Conservation (phyloP, 2,888 invertebrate genomes). For the Taphrorychus bicolor region DNA sequence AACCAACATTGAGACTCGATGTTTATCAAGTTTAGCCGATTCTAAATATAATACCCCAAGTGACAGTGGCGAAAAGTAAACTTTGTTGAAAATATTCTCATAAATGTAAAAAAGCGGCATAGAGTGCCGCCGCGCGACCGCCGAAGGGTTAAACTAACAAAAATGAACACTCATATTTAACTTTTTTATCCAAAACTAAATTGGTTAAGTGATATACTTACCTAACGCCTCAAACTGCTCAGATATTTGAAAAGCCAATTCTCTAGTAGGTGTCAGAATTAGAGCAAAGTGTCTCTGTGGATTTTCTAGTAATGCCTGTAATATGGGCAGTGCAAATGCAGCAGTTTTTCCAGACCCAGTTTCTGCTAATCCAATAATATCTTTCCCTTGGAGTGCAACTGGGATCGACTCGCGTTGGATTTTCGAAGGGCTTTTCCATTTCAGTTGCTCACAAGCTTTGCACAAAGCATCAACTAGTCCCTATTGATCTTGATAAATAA, state of each 20-base stretch:
- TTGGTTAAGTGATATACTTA: too few species aligned
- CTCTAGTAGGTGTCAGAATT: slow-evolving; percentile 94
- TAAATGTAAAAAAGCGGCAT: too few species aligned
- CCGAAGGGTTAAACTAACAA: too few species aligned
- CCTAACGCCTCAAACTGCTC: slow-evolving; percentile 98
- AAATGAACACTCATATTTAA: not conserved
- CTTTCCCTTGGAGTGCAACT: slow-evolving; percentile 84
- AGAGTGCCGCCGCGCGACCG: too few species aligned
- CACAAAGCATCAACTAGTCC: slow-evolving; percentile 90
- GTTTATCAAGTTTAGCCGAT: too few species aligned
- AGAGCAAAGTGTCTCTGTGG: slow-evolving; percentile 95
- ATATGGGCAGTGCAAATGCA: slow-evolving; percentile 95
- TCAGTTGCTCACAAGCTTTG: slow-evolving; percentile 88
- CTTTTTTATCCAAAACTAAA: not conserved
- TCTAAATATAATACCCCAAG: too few species aligned
- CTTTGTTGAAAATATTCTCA: too few species aligned
- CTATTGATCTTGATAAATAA: slow-evolving; percentile 60
- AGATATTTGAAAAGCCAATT: slow-evolving; percentile 97
- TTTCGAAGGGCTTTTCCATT: slow-evolving; percentile 94
- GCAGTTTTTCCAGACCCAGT: slow-evolving; percentile 97
- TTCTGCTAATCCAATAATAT: slow-evolving; percentile 72
- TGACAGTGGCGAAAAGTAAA: too few species aligned
- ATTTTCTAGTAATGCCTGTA: slow-evolving; percentile 87
- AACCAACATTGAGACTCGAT: too few species aligned
- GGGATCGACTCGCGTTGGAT: slow-evolving; percentile 96